Percentiles rank a stretch among this genome's conserved stretches.
Conservation (phyloP, 2,797 vertebrate genomes). For the Melanotaenia nigrans region DNA sequence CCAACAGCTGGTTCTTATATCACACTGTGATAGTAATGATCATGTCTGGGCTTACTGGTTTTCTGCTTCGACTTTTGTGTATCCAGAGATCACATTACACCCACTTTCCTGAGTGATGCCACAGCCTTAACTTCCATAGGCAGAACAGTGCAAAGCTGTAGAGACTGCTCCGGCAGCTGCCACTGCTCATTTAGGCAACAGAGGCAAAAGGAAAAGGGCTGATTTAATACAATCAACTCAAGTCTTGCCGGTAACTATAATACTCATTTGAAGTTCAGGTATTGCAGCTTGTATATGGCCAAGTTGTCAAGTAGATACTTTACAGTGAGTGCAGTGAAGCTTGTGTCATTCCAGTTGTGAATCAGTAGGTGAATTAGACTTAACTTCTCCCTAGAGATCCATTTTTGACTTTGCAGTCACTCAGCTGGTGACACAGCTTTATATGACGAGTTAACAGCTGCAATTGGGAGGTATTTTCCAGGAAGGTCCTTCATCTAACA, state of each 20-base stretch:
- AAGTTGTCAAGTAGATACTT: constrained; percentile 27
- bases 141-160: constrained; percentile 18
- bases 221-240: constrained; percentile 10
- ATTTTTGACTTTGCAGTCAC: constrained; percentile 44
- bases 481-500: constrained; percentile 1
- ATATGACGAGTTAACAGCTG: constrained; percentile 21
- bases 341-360: constrained; percentile 48
- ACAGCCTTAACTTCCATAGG: constrained; percentile 40
- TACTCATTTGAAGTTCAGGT: constrained; percentile 22
- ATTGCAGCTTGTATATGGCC: constrained; percentile 9
- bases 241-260: constrained; percentile 26
- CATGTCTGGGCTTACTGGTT: constrained; percentile 25
- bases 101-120: constrained; percentile 43
- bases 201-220: constrained; percentile 17
- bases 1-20: constrained; percentile 81
- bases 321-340: constrained; percentile 15
- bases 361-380: constrained; percentile 50
- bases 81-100: constrained; percentile 58
- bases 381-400: constrained; percentile 31
- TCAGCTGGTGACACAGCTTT: constrained; percentile 35
- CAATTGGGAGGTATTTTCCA: constrained; percentile 16
- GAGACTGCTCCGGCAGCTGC: constrained; percentile 29
- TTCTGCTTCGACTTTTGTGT: constrained; percentile 44
- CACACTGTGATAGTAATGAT: constrained; percentile 53
- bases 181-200: constrained; percentile 25